Evolutionary conservation across 2,113 vertebrate genomes (phyloP), one percentile per base, ranked within the genome.

Genomic region (Catharus bicknelli): DNA sequence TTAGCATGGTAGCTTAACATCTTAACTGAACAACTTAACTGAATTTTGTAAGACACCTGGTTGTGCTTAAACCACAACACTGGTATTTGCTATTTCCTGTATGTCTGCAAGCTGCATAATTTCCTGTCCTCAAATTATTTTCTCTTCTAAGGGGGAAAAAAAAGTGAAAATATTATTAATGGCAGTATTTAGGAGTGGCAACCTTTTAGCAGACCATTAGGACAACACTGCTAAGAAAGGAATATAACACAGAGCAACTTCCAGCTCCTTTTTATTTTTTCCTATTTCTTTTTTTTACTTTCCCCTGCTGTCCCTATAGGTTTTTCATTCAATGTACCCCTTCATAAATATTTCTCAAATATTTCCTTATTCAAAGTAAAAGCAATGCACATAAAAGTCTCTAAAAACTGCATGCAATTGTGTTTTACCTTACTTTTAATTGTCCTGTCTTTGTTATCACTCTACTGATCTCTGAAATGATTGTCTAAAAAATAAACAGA

Each of bases 271-370:
- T 66, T 51, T n/a, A 51, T 5, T 32, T 51, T 73, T 48, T 25
- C 29, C 4, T 36, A 30, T 58, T 73, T 45, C 64, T 36, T 27
- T 7, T 3, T 82, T 67, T 72, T 27, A 5, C 26, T 87, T 88
- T 51, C 8, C 9, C 2, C 6, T 4, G 15, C 4, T 70, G 1
- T 48, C 7, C 20, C 27, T 4, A 21, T 9, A 50, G 8, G 5
- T 47, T 84, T 88, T 70, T 74, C 5, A 50, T 84, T 84, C 18
- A 45, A 53, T 81, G 2, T 55, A 1, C 2, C 6, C 6, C 10
- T 64, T 93, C 19, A 75, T n/a, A 79, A 81, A 20, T 58, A 59
- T 57, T 75, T 85, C 51, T 70, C 23, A 83, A 67, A 54, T 34
- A 69, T 54, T 66, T 93, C 19, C 9, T 40, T 48, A 40, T 42